Base-by-base conservation (phyloP, 2,113 vertebrate species). In the Ailurus styani region DNA sequence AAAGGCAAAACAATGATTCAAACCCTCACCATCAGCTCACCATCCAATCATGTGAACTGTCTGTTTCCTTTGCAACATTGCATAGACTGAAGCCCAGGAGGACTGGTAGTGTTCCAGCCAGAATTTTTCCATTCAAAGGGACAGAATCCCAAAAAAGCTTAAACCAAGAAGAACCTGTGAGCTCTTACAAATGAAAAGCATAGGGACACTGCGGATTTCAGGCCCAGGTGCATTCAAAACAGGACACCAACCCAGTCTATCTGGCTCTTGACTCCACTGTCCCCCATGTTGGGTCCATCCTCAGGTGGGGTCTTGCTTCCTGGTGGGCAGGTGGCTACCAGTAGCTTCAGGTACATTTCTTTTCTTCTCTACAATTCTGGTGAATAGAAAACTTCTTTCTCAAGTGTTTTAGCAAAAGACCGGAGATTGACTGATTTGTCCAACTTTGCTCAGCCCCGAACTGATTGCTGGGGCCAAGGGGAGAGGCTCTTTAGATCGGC, bases 1-100 rank as follows among this genome's bases (percentile, higher is more conserved):
- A 11, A 64, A 82, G 52, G 68, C 34, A 52, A 54, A 42, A 17
- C 25, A 14, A 12, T 29, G 52, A 47, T 54, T 29, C 54, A 66
- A 60, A n/a, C 27, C 10, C 68, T 64, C 15, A 15, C 9, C 18
- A 12, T 20, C 6, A 9, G 45, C n/a, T 64, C 21, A 62, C 45
- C 45, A 11, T 37, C 4, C 2, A 27, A 7, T 29, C 20, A 3
- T 0, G 9, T 18, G 18, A 64, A 3, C 8, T 7, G 57, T 11
- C 2, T 0, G 34, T 29, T 54, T 70, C 31, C 64, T 45, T 40
- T 31, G 37, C 2, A 29, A 29, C 8, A 6, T 27, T 15, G 31
- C 29, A 25, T 8, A 50, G 75, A 29, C 40, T 7, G 42, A 55
- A 70, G 42, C 45, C 79, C 27, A 25, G 5, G n/a, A 66, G 40